Base-by-base conservation (phyloP, 2,113 vertebrate species). In the Nasalis larvatus region DNA sequence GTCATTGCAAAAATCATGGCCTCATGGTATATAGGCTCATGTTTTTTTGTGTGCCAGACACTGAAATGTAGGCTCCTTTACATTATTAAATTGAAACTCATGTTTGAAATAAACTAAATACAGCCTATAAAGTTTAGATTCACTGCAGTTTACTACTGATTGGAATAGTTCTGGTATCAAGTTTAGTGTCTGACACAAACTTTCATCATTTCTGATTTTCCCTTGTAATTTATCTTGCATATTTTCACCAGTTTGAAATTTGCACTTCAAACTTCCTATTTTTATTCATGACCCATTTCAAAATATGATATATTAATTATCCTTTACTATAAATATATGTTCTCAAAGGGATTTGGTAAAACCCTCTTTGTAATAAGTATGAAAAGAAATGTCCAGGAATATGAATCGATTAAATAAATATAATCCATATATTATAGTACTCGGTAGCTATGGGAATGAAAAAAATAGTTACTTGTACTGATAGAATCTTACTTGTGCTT, bases 241-340 rank as follows among this genome's bases (percentile, higher is more conserved):
- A 45, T 89, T 94, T 93, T 91, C 35, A 95, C 35, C 7, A 77
- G 23, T 47, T 81, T 88, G 37, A 97, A 52, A 82, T 86, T 87
- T 93, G 81, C 1, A 77, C 35, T 73, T 97, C 83, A 86, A 91
- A 52, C 8, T 85, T 49, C 13, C 58, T 54, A 60, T 92, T 95
- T 94, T 95, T 89, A 90, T 76, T 76, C 73, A 78, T 89, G 45
- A 94, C 45, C 35, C n/a, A 97, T 78, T 95, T 95, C 60, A 96
- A 92, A 85, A 74, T 90, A 69, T 47, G 42, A 87, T 80, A 16
- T 66, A 40, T 54, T 92, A n/a, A 68, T 87, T 96, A 42, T 0
- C 91, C 42, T 95, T 98, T 40, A 73, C 42, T 77, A 3, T 86
- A 93, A 93, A 73, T 52, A 37, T 86, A 83, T 52, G 35, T 89